Evolutionary conservation across 2,113 vertebrate species (phyloP), one percentile per base, ranked within the genome.

Genomic region (Crotophaga sulcirostris): DNA sequence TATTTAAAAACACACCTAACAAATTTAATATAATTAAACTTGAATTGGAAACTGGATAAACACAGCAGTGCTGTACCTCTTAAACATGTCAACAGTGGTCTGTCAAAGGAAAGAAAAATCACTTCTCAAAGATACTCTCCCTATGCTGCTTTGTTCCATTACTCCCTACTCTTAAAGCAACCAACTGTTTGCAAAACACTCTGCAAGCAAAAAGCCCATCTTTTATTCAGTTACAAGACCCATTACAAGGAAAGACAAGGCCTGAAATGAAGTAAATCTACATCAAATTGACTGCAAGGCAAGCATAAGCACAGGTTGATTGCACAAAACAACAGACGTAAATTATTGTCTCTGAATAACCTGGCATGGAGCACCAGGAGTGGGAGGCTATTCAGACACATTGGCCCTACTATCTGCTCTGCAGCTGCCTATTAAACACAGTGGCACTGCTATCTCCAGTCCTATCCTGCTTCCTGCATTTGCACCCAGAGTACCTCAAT

Each of bases 121-220:
- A 85, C 40, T 47, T 76, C 63, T 44, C 33, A 25, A 55, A 92
- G 45, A 68, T 9, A 16, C 4, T 45, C 15, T 36, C 13, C n/a
- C 40, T 9, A 47, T 0, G 0, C 19, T 21, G 15, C 33, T 82
- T 75, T 40, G 10, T 49, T 49, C 24, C 1, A 0, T 58, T 44
- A 8, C 24, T 11, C 28, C 4, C 11, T 25, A 4, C 18, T 44
- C 36, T 51, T 47, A 54, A 67, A 81, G 45, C 10, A 78, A 42
- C 13, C 6, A 62, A 25, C 8, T 44, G 29, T 45, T 75, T 24
- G 23, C 38, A 75, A 60, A 77, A 72, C 17, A 47, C 40, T 60
- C 34, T 59, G 26, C 40, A 79, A 91, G 36, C 28, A 42, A 25
- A 54, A 6, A 80, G 29, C 5, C n/a, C 24, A 29, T 23, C 52